Conservation (phyloP, 2,113 vertebrate species). For the Thamnophis sirtalis region DNA sequence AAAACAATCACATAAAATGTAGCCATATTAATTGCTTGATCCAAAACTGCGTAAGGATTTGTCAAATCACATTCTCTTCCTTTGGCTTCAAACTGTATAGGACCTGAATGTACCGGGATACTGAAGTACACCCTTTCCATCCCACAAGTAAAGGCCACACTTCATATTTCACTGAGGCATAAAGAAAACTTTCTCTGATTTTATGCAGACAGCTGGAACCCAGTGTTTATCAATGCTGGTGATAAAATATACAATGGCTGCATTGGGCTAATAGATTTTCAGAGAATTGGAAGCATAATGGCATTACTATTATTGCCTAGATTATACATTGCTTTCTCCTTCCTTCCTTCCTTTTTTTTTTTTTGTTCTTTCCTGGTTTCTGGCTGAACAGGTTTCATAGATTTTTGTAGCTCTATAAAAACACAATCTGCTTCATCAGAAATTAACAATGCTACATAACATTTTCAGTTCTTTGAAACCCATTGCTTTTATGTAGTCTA, state of each 20-base stretch:
- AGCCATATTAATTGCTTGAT: constrained; percentile 27
- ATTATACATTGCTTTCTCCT: no score
- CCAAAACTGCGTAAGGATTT: constrained; percentile 24
- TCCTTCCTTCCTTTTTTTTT: not conserved
- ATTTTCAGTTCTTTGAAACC: not conserved
- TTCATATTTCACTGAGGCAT: not conserved
- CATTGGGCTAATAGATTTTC: not conserved
- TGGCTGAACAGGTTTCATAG: not conserved
- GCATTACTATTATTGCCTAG: not conserved
- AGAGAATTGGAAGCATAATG: not conserved
- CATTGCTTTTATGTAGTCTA: not conserved
- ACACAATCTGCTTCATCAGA: not conserved
- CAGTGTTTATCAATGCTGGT: not conserved
- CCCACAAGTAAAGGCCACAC: constrained; percentile 15
- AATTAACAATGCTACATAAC: not conserved
- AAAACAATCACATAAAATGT: not conserved
- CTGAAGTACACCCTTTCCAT: constrained; percentile 21
- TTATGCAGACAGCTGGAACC: not conserved
- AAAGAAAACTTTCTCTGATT: not conserved
- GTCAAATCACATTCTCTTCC: constrained; percentile 41
- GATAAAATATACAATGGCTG: not conserved
- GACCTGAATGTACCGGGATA: not conserved
- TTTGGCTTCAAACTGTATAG: constrained; percentile 43
- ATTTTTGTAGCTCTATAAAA: not conserved
- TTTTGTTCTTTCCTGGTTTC: not conserved